Evolutionary conservation across 2,797 vertebrate species (phyloP).

Genomic region (Pagetopsis macropterus): DNA sequence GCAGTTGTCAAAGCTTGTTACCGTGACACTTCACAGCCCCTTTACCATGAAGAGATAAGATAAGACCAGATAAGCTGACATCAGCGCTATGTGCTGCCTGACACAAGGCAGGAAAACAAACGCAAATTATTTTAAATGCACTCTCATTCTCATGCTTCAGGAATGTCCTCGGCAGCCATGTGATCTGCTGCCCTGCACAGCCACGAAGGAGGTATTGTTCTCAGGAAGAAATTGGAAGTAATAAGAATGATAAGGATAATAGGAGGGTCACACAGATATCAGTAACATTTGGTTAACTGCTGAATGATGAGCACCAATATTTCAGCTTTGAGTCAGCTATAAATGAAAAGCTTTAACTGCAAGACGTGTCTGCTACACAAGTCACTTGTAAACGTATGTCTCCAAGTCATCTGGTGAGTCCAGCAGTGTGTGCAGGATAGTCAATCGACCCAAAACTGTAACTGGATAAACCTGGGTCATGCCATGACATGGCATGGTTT

Average conservation of each 20-base stretch:
- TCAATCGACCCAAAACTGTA: no score
- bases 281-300: neutral
- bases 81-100: constrained; percentile 33
- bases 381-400: neutral
- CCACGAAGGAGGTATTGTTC: neutral
- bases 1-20: constrained; percentile 57
- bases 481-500: neutral
- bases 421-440: no score
- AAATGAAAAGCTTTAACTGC: neutral
- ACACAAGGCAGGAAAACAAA: constrained; percentile 41
- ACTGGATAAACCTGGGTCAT: no score
- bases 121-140: neutral
- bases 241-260: no score
- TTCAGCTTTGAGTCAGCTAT: constrained; percentile 5
- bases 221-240: no score
- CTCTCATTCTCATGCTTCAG: constrained; percentile 9
- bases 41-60: constrained; percentile 21
- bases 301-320: neutral
- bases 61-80: constrained; percentile 57
- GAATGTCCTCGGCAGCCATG: constrained; percentile 32
- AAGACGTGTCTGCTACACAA: neutral
- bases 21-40: constrained; percentile 53
- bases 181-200: neutral
- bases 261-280: no score
- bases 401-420: neutral